Base-by-base conservation (phyloP, 2,797 vertebrate species). In the Anas flavirostris region DNA sequence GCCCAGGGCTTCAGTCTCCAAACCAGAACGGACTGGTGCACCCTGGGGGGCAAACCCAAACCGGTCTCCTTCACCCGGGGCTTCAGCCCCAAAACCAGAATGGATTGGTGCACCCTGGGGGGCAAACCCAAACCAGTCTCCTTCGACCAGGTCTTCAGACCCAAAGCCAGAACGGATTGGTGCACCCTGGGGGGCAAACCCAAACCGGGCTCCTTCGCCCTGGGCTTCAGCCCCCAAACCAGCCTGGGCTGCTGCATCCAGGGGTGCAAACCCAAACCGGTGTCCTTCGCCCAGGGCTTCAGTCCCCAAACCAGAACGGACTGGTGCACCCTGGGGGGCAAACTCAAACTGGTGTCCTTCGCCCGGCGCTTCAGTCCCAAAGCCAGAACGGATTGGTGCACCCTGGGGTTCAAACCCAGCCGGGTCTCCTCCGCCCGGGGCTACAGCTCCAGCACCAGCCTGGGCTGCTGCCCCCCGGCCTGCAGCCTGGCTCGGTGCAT, bases 141-240 rank as follows among this genome's bases (percentile, higher is more conserved):
- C 8, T 82, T 12, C 82, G 4, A 4, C 41, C 50, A 0, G 44
- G 9, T 6, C 9, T 12, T 26, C 16, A 52, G 58, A 2, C 82
- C 72, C 21, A n/a, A 35, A 4, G 5, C 56, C 43, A 6, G 10
- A 19, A 19, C 4, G 43, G 43, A 5, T 19, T 44, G 16, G 4
- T 41, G 13, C 59, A 18, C 16, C 16, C 60, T 7, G 60, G 58
- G 23, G 58, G 11, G 11, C 72, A 75, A 33, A 14, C 23, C 31
- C 55, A 29, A 5, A 13, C 18, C 2, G 9, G 35, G 7, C 14
- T 72, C 14, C 26, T 41, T 12, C 73, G 18, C 6, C 73, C 73
- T 1, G 73, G 41, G 3, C 19, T 46, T 59, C 73, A 48, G 43
- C 19, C 33, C 41, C 55, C 17, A 35, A 4, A 9, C 46, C 43